Percentiles rank a stretch among this genome's conserved stretches.
Conservation (phyloP, 1,140 invertebrate genomes). For the Saccostrea glomerata region DNA sequence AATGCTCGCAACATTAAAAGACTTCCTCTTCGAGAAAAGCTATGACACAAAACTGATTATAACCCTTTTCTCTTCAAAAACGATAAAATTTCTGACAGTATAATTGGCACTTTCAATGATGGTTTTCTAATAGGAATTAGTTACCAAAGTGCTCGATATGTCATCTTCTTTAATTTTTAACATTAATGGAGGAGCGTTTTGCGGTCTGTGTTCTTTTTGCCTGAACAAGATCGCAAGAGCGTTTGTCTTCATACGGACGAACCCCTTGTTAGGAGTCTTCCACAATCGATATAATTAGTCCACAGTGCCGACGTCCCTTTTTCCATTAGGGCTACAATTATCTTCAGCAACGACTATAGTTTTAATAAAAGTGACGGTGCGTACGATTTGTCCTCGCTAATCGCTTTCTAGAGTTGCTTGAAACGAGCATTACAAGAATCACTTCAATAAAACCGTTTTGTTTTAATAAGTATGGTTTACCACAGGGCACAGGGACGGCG, state of each 20-base stretch:
- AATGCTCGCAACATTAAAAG: slow-evolving; percentile 31
- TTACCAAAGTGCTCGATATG: not conserved
- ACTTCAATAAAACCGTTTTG: slow-evolving; percentile 28
- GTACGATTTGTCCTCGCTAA: slow-evolving; percentile 30
- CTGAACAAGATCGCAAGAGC: not conserved
- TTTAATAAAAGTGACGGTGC: slow-evolving; percentile 36
- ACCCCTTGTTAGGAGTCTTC: slow-evolving; percentile 22
- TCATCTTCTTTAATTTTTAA: not conserved
- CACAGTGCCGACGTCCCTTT: slow-evolving; percentile 13
- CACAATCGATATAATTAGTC: slow-evolving; percentile 32
- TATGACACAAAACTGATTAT: not conserved
- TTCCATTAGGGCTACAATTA: slow-evolving; percentile 24
- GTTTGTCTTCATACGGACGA: not conserved
- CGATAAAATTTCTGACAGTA: not conserved
- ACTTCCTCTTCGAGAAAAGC: slow-evolving; percentile 9
- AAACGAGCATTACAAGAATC: slow-evolving; percentile 12
- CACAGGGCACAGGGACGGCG: not conserved
- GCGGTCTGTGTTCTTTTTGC: not conserved
- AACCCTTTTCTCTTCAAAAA: not conserved
- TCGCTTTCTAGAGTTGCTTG: slow-evolving; percentile 31
- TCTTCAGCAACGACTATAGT: slow-evolving; percentile 11
- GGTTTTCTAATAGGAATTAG: slow-evolving; percentile 32
- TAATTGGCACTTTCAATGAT: slow-evolving; percentile 16
- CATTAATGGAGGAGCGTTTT: not conserved
- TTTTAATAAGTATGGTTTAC: slow-evolving; percentile 30